Percentiles rank a stretch among this genome's conserved stretches.
These are phyloP conservation scores for Natrix natrix DNA, from an alignment of 2,797 vertebrate species.

Conservation along the genomic window DNA sequence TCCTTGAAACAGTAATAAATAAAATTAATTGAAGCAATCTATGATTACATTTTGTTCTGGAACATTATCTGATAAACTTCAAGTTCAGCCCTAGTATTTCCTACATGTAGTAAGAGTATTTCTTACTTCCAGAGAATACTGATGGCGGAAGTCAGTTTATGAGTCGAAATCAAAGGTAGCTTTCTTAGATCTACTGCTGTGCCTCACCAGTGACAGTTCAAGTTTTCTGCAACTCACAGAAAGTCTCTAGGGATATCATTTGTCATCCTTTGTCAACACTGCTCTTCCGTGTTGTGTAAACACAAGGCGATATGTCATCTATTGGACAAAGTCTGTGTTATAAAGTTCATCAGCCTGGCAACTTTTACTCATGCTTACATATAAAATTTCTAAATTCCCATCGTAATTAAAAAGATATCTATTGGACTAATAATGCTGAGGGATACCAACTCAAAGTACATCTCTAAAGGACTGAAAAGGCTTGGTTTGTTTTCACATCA, in stretches of 20 bases:
- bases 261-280: background rate
- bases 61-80: background rate
- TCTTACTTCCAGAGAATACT: background rate
- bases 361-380: background rate
- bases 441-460: background rate
- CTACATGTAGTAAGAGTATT: too few relatives aligned
- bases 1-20: conserved; percentile 1
- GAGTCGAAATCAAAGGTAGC: conserved; percentile 1
- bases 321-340: background rate
- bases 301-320: conserved; percentile 8
- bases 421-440: conserved; percentile 5
- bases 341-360: conserved; percentile 4
- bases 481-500: background rate
- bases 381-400: background rate
- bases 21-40: conserved; percentile 29
- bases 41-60: conserved; percentile 40
- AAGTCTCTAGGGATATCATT: background rate
- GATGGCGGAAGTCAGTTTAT: background rate
- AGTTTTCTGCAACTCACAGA: background rate
- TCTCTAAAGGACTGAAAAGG: conserved; percentile 13
- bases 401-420: background rate
- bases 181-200: background rate
- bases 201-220: background rate
- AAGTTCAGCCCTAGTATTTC: background rate
- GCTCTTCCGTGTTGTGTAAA: background rate